Evolutionary conservation across 1,140 invertebrate genomes (phyloP).

Genomic region (Drosophila equinoxialis): DNA sequence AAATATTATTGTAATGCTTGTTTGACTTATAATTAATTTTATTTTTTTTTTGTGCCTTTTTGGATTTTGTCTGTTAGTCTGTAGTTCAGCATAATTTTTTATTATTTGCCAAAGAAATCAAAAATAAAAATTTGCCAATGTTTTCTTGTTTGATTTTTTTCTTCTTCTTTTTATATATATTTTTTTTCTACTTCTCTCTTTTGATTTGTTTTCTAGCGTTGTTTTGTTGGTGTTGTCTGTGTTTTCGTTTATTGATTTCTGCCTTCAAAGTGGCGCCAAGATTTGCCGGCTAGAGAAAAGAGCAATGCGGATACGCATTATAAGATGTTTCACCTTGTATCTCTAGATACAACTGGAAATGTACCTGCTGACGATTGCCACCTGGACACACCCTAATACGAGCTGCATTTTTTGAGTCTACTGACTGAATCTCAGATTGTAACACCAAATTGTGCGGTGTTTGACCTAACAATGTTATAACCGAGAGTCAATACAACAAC

Average conservation of each 20-base stretch:
- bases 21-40: slow-evolving; percentile 81
- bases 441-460: slow-evolving; percentile 61
- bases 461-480: slow-evolving; percentile 75
- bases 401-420: slow-evolving; percentile 40
- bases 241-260: slow-evolving; percentile 65
- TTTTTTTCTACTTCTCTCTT: slow-evolving; percentile 16
- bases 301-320: slow-evolving; percentile 66
- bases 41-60: slow-evolving; percentile 52
- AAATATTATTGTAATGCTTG: slow-evolving; percentile 76
- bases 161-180: neutral
- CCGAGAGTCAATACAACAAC: slow-evolving; percentile 36
- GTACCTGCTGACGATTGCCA: neutral
- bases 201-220: slow-evolving; percentile 31
- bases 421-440: slow-evolving; percentile 39
- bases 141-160: slow-evolving; percentile 38
- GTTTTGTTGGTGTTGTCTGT: slow-evolving; percentile 12
- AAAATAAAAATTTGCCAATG: slow-evolving; percentile 47
- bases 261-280: slow-evolving; percentile 74
- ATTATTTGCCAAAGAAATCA: slow-evolving; percentile 59
- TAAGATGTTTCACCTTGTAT: slow-evolving; percentile 15
- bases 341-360: slow-evolving; percentile 2
- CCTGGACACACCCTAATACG: slow-evolving; percentile 48
- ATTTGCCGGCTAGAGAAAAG: slow-evolving; percentile 45
- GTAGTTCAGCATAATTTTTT: slow-evolving; percentile 68
- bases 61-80: slow-evolving; percentile 26